Evolutionary conservation across 2,888 invertebrate genomes (phyloP).

Genomic region (Apamea epomidion): DNA sequence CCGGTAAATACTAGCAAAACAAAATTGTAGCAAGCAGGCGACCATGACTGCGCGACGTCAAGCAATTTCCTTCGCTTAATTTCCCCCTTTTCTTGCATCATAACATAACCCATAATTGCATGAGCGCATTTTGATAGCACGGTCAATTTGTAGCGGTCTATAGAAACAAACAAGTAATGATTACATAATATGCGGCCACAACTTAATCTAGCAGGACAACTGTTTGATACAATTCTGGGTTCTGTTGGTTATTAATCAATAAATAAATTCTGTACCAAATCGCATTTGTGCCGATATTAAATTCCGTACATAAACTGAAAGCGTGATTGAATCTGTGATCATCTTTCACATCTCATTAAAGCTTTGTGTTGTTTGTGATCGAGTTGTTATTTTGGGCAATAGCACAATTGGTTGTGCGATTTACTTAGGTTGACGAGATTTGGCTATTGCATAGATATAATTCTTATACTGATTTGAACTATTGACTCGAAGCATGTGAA

Average conservation of each 20-base stretch:
- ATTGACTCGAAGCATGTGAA: background rate
- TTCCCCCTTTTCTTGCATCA: conserved; percentile 60
- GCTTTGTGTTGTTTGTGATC: background rate
- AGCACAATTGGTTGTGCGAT: background rate
- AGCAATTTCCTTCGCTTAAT: conserved; percentile 58
- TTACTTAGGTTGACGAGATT: background rate
- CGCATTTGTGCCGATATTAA: background rate
- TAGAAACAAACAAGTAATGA: conserved; percentile 28
- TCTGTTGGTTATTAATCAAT: background rate
- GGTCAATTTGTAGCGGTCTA: conserved; percentile 26
- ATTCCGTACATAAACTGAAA: background rate
- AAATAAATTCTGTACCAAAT: background rate
- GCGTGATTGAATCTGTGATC: background rate
- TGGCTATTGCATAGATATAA: background rate
- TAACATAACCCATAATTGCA: conserved; percentile 45
- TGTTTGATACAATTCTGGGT: background rate
- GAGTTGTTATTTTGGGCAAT: too few relatives aligned
- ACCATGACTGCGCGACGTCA: conserved; percentile 56
- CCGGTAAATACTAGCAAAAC: conserved; percentile 2
- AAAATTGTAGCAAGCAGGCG: conserved; percentile 27
- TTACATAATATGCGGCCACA: conserved; percentile 32
- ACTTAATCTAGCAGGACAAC: background rate
- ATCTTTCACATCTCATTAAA: background rate
- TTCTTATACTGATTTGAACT: background rate
- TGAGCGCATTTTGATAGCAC: conserved; percentile 44